Evolutionary conservation across 2,888 invertebrate genomes (phyloP), one percentile per base, ranked within the genome.

Genomic region (Emmelina monodactyla): DNA sequence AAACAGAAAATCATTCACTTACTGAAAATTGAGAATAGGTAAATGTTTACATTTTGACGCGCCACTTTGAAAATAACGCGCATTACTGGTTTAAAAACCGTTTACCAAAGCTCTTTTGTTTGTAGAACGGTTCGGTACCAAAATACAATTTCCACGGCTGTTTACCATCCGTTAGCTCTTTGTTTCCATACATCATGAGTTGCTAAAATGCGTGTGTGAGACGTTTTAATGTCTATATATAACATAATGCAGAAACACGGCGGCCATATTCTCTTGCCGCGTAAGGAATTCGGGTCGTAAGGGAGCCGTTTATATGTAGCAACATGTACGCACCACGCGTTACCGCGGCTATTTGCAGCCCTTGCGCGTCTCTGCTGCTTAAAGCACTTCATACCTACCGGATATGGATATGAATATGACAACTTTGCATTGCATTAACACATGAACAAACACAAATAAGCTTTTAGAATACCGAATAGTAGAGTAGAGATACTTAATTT

Each of bases 241-340:
- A 55, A 58, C 50, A 55, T 52, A 54, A 49, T 44, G 30, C 43
- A 42, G 40, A 48, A 51, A 46, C 47, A 43, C 43, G 42, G 47
- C 49, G 42, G 44, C 46, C 50, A 47, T 55, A 13, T 13, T 9
- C 50, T 47, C 49, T 51, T 43, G 46, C 40, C 32, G 39, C 42
- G 39, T 42, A 41, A 42, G 46, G 40, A 44, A 46, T 46, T 34
- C 40, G 41, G 39, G 41, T 43, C 42, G 42, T 41, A 38, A 45
- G 45, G 38, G 43, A 32, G 38, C 43, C 28, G 38, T 39, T 37
- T 40, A 38, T 39, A 43, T 33, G 37, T 37, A 38, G 37, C 37
- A 12, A 25, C 25, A 25, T 25, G 25, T 7, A 25, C 25, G 11
- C 9, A 11, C 3, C n/a, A 9, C 25, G 25, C 11, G 9, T 3